Percentiles rank a stretch among this genome's conserved stretches.
These are phyloP conservation scores for Dryobotodes eremita DNA, from an alignment of 2,888 invertebrate genomes.

Conservation along the genomic window DNA sequence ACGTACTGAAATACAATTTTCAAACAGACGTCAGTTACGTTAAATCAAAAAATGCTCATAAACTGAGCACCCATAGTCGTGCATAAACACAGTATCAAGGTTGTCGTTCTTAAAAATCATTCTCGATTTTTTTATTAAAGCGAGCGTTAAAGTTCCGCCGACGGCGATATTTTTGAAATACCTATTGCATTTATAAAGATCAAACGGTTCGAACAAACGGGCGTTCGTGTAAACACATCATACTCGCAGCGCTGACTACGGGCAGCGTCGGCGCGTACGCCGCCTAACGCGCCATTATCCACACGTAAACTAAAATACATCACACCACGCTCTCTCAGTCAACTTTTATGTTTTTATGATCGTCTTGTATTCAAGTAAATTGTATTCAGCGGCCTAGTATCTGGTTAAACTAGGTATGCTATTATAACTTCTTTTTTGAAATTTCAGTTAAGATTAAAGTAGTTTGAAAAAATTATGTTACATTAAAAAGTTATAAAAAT, in stretches of 20 bases:
- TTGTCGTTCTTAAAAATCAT: slow-evolving; percentile 89
- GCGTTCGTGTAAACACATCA: slow-evolving; percentile 89
- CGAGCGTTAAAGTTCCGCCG: slow-evolving; percentile 81
- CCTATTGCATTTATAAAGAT: slow-evolving; percentile 91
- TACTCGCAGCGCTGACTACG: slow-evolving; percentile 71
- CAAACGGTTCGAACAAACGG: slow-evolving; percentile 88
- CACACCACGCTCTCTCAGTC: slow-evolving; percentile 64
- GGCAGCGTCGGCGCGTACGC: slow-evolving; percentile 66
- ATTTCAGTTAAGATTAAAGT: slow-evolving; percentile 1
- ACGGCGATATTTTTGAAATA: slow-evolving; percentile 89
- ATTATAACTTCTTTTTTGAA: neutral
- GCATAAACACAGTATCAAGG: slow-evolving; percentile 88
- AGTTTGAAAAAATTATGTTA: neutral
- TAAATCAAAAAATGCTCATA: slow-evolving; percentile 84
- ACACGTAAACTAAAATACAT: slow-evolving; percentile 72
- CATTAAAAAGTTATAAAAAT: neutral
- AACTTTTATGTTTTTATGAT: slow-evolving; percentile 70
- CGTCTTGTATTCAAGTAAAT: slow-evolving; percentile 59
- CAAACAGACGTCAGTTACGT: slow-evolving; percentile 84
- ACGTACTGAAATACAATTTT: slow-evolving; percentile 76
- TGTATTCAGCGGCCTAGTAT: slow-evolving; percentile 41
- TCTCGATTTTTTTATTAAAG: slow-evolving; percentile 87
- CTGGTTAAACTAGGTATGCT: slow-evolving; percentile 23
- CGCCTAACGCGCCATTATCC: slow-evolving; percentile 76
- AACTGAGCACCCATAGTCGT: slow-evolving; percentile 82